phyloP scores from a whole-genome alignment of 2,113 vertebrate species.

The Struthio camelus region DNA sequence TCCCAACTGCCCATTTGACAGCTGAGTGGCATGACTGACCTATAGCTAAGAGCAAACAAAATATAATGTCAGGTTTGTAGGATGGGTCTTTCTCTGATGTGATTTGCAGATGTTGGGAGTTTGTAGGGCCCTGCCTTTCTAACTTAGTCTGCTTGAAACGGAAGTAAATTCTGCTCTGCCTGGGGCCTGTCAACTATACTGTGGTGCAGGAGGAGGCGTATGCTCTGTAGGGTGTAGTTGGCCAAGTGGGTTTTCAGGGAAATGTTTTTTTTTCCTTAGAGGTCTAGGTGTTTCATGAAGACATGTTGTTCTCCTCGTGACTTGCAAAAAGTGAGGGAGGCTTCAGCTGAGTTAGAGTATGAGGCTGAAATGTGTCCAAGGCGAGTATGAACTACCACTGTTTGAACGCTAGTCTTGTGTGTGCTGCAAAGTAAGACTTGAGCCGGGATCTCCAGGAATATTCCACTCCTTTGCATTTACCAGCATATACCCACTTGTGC shows the following conservation, averaged over 20 bases:
- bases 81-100: not conserved
- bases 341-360: not conserved
- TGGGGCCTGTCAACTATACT: accelerated
- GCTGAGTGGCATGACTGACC: too few species aligned
- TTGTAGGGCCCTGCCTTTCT: not conserved
- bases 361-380: not conserved
- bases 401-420: not conserved
- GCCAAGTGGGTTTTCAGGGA: not conserved
- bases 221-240: not conserved
- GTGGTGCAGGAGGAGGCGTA: not conserved
- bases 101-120: too few species aligned
- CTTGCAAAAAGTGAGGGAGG: not conserved
- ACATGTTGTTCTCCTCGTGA: not conserved
- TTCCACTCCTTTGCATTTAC: not conserved
- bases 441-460: not conserved
- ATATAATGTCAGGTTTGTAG: not conserved
- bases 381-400: not conserved
- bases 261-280: not conserved
- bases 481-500: not conserved
- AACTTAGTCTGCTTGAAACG: not conserved
- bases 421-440: not conserved
- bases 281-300: not conserved
- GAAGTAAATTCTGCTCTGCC: not conserved
- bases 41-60: not conserved
- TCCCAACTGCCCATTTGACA: not conserved